A percentile compares a stretch with the other conserved stretches of the same genome.
Evolutionary conservation across 2,797 vertebrate species (phyloP).

Genomic region (Urophycis tenuis): DNA sequence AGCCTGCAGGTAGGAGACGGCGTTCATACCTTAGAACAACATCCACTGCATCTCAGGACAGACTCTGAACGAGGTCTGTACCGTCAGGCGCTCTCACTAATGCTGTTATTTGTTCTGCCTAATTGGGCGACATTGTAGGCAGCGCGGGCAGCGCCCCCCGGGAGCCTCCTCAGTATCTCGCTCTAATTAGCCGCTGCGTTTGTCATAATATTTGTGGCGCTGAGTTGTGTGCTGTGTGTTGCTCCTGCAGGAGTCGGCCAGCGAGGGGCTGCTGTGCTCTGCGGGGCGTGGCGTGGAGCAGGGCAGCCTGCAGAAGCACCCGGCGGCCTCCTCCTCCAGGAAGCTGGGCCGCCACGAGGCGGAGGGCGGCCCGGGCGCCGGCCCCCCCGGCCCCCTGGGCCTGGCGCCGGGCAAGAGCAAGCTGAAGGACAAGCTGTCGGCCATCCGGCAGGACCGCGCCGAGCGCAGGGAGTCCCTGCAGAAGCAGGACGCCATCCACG

Average conservation of each 20-base stretch:
- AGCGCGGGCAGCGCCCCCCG: too few relatives aligned
- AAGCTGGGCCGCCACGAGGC: slow-evolving; percentile 71
- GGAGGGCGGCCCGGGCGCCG: slow-evolving; percentile 49
- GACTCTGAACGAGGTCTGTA: too few relatives aligned
- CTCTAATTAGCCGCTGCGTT: not conserved
- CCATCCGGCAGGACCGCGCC: slow-evolving; percentile 88
- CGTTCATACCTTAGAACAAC: too few relatives aligned
- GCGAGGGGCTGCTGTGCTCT: slow-evolving; percentile 64
- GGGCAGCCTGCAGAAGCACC: slow-evolving; percentile 78
- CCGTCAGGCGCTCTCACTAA: too few relatives aligned
- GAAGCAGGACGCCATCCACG: slow-evolving; percentile 94
- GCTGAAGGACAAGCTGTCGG: slow-evolving; percentile 74
- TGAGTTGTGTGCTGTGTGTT: not conserved
- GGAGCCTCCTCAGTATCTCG: too few relatives aligned
- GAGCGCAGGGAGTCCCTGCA: slow-evolving; percentile 90
- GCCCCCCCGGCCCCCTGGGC: slow-evolving; percentile 51
- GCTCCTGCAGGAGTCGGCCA: slow-evolving; percentile 74
- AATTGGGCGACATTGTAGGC: too few relatives aligned
- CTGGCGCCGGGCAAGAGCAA: slow-evolving; percentile 67
- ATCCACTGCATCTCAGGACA: too few relatives aligned
- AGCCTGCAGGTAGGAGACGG: slow-evolving; percentile 76
- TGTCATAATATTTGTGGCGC: not conserved
- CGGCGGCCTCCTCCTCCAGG: slow-evolving; percentile 64
- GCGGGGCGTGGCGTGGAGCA: slow-evolving; percentile 77
- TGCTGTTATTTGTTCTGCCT: not conserved